phyloP scores from a whole-genome alignment of 2,113 vertebrate species.

The Oreotragus oreotragus region DNA sequence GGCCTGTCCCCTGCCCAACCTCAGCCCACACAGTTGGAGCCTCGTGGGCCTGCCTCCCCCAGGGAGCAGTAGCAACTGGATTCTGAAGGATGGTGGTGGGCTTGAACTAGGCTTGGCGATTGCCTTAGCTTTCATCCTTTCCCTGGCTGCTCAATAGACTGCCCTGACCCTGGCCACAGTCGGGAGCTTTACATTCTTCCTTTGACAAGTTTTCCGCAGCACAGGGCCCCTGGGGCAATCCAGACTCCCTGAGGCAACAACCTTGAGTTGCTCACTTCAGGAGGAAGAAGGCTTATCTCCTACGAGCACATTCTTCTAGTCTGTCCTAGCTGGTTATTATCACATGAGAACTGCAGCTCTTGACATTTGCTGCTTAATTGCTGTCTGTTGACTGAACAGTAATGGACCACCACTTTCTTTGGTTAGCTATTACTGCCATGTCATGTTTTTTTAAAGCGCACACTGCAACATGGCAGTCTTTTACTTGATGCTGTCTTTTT shows the following conservation, averaged over 20 bases:
- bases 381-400: neutral
- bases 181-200: neutral
- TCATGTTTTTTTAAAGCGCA: neutral
- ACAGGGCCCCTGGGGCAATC: neutral
- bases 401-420: neutral
- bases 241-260: neutral
- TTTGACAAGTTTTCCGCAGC: neutral
- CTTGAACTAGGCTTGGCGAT: neutral
- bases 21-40: neutral
- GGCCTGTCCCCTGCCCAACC: neutral
- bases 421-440: neutral
- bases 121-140: neutral
- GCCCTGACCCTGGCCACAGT: neutral
- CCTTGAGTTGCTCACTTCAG: neutral
- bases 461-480: fast-evolving
- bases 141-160: neutral
- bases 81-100: neutral
- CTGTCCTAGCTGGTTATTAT: neutral
- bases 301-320: neutral
- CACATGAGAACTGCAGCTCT: neutral
- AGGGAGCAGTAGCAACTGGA: neutral
- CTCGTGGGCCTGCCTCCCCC: neutral
- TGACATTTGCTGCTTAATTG: neutral
- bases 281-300: slow-evolving; percentile 10
- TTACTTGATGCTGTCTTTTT: neutral